Percentiles rank a stretch among this genome's conserved stretches.
phyloP scores from a whole-genome alignment of 2,888 invertebrate genomes.

The Pheosia gnoma region DNA sequence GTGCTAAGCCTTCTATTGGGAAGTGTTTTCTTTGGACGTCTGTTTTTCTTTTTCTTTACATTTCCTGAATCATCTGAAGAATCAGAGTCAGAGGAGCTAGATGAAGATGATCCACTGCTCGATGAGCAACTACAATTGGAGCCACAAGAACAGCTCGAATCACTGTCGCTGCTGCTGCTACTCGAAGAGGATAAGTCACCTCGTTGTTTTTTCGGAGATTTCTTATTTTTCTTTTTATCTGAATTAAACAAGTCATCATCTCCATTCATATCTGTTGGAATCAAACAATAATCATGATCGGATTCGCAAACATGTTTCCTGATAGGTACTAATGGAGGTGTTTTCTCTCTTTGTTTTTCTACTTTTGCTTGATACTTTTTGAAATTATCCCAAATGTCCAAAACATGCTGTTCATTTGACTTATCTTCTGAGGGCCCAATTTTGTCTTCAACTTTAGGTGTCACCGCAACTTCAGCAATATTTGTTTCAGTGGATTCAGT shows the following conservation, averaged over 20 bases:
- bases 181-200: slow-evolving; percentile 87
- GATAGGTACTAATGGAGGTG: slow-evolving; percentile 74
- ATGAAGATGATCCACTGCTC: slow-evolving; percentile 87
- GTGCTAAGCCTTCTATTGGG: slow-evolving; percentile 69
- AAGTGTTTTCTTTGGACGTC: slow-evolving; percentile 66
- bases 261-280: slow-evolving; percentile 75
- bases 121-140: slow-evolving; percentile 93
- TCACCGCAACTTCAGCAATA: slow-evolving; percentile 25
- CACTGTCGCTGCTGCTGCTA: slow-evolving; percentile 89
- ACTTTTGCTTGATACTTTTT: slow-evolving; percentile 89
- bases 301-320: slow-evolving; percentile 85
- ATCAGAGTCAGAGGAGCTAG: slow-evolving; percentile 82
- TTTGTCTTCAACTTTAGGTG: slow-evolving; percentile 52
- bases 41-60: slow-evolving; percentile 71
- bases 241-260: slow-evolving; percentile 70
- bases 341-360: slow-evolving; percentile 81
- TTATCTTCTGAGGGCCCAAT: slow-evolving; percentile 72
- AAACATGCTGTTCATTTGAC: slow-evolving; percentile 84
- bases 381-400: slow-evolving; percentile 91
- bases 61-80: slow-evolving; percentile 71
- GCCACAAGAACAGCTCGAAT: slow-evolving; percentile 91
- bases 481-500: slow-evolving; percentile 30
- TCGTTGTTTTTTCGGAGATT: slow-evolving; percentile 77
- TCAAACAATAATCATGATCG: slow-evolving; percentile 91
- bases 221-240: slow-evolving; percentile 79